Base-by-base conservation (phyloP, 2,888 invertebrate species). In the Drosophila austrosaltans region DNA sequence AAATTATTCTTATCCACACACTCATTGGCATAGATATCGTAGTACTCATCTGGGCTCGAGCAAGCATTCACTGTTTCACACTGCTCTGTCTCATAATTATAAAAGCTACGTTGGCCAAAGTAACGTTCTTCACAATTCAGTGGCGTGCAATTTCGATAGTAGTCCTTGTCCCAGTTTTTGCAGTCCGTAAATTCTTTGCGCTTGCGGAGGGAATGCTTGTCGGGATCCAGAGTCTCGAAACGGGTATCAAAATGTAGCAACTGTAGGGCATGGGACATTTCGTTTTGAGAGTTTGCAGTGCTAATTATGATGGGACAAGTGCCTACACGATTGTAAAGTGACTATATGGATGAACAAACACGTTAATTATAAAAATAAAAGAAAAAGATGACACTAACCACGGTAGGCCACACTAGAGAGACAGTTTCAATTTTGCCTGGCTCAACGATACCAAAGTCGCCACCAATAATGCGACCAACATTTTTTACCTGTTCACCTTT, bases 91-190 rank as follows among this genome's bases (percentile, higher is more conserved):
- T 77, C 69, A 0, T 16, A 70, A 80, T 94, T 93, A 79, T 93
- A 94, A 77, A 91, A 94, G 82, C 92, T 94, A 42, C 93, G 91
- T 61, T 89, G 89, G 1, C 94, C 94, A 60, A 93, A 93, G 85
- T 94, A 94, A 71, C 94, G 94, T 74, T 93, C 92, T 67, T 93
- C 93, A 76, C 94, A 94, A 77, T 94, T 93, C 0, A 93, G 92
- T 0, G 93, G 93, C n/a, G 89, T 90, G 77, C 94, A 94, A 44
- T 92, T 92, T 25, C 91, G 89, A 8, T 93, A 86, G 16, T 93
- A 93, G 69, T 94, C 93, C 80, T 93, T 88, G 89, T 94, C 94
- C 76, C 90, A 91, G 75, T 91, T 91, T 0, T 67, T 66, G 48
- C 91, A 91, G 20, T 91, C 82, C 5, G 25, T 53, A 36, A 75